Conservation (phyloP, 1,140 invertebrate genomes). For the Berghia stephanieae region DNA sequence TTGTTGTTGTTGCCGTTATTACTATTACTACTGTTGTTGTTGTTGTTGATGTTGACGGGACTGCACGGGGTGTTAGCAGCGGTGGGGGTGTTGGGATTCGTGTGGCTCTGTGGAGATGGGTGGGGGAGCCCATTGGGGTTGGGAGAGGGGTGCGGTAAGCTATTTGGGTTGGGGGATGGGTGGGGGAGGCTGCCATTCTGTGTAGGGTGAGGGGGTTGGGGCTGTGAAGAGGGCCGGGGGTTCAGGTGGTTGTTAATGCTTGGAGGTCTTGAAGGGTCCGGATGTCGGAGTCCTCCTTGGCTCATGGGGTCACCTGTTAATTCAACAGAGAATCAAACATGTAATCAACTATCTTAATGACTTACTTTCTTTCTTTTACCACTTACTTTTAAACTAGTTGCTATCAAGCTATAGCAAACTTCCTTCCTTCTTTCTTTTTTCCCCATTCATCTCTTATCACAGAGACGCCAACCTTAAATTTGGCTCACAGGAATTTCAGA, state of each 20-base stretch:
- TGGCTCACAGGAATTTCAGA: too few species aligned
- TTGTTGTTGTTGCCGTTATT: not conserved
- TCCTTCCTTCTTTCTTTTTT: too few species aligned
- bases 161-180: slow-evolving; percentile 46
- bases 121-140: slow-evolving; percentile 42
- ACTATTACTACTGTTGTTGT: not conserved
- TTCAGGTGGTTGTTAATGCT: slow-evolving; percentile 54
- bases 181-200: slow-evolving; percentile 52
- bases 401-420: too few species aligned
- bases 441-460: too few species aligned
- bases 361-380: too few species aligned
- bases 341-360: too few species aligned
- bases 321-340: not conserved
- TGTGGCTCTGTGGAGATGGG: slow-evolving; percentile 45
- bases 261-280: slow-evolving; percentile 48
- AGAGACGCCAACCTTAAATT: too few species aligned
- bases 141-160: slow-evolving; percentile 32
- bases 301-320: slow-evolving; percentile 32
- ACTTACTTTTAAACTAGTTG: too few species aligned
- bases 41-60: not conserved
- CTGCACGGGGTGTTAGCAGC: not conserved
- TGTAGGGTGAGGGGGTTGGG: slow-evolving; percentile 49
- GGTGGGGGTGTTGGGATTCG: not conserved
- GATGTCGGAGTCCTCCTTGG: slow-evolving; percentile 41
- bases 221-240: slow-evolving; percentile 49